Base-by-base conservation (phyloP, 2,797 vertebrate genomes). In the Anguilla megastoma region DNA sequence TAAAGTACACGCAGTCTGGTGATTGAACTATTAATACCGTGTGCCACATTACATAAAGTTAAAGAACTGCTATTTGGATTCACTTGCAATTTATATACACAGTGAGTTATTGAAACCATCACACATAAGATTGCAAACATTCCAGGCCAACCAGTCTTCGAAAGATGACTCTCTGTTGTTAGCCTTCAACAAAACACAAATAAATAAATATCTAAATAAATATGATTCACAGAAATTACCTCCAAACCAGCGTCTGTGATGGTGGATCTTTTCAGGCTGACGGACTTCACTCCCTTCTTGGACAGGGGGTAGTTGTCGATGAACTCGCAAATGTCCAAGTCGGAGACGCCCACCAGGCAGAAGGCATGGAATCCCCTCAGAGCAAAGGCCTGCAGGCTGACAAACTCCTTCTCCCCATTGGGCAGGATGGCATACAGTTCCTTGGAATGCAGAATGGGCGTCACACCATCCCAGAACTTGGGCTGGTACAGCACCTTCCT, bases 241-340 rank as follows among this genome's bases (percentile, higher is more conserved):
- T 99, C 99, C 87, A 99, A 93, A 69, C 99, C 99, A 0, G 98
- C 99, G 0, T 99, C 99, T 0, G 99, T 99, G 94, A 99, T 99
- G 89, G 98, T 99, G 0, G 99, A 99, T 92, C 98, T 97, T 94
- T 99, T 99, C 91, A 99, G 97, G 92, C 98, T 99, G 95, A 99
- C 97, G 27, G 98, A 99, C 91, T 98, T 98, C 90, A 99, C 98
- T 0, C 98, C 98, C 92, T 99, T 99, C 96, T 99, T 99, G 91
- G 99, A 99, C 91, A 99, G 96, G 0, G 98, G 97, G 45, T 99
- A 99, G 96, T 99, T 99, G 93, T 99, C 99, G 89, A 99, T 99
- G 95, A 99, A 99, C 94, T 99, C 98, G 89, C 98, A 99, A 97
- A 99, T 99, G 96, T 99, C 99, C 95, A 99, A 95, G 94, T 99